phyloP scores from a whole-genome alignment of 2,113 vertebrate species.

The Ameiurus melas region DNA sequence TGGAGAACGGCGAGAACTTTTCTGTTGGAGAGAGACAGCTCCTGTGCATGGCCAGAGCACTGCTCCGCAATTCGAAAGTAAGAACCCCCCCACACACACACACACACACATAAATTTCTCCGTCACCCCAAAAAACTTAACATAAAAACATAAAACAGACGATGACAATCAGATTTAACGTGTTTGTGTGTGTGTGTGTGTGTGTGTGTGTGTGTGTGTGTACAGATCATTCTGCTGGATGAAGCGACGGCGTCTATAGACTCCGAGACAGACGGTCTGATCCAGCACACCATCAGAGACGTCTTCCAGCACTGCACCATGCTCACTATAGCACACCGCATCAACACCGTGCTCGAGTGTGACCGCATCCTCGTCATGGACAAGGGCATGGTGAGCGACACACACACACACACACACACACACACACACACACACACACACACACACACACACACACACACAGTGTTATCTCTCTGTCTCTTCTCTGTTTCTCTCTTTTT shows the following conservation, averaged over 20 bases:
- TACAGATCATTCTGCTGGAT: conserved; percentile 82
- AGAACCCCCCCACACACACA: conserved; percentile 29
- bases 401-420: background rate
- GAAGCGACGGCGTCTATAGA: conserved; percentile 86
- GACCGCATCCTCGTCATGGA: conserved; percentile 83
- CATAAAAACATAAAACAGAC: too few species aligned
- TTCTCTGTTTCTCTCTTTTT: background rate
- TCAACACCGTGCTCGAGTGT: conserved; percentile 77
- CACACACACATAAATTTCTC: background rate
- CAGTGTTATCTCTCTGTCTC: background rate
- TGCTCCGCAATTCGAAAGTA: conserved; percentile 80
- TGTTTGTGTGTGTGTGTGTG: background rate
- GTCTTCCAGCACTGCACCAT: conserved; percentile 77
- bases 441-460: background rate
- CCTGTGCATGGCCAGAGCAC: conserved; percentile 79
- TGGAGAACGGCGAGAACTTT: conserved; percentile 82
- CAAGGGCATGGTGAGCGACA: conserved; percentile 72
- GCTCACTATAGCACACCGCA: conserved; percentile 82
- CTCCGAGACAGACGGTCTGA: conserved; percentile 76
- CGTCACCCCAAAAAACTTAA: too few species aligned
- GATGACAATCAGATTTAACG: too few species aligned
- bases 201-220: background rate
- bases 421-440: conserved; percentile 7
- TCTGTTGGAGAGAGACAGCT: conserved; percentile 81
- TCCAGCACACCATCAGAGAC: conserved; percentile 79